Conservation (phyloP, 2,797 vertebrate species). For the Neosilurus hyrtlii region DNA sequence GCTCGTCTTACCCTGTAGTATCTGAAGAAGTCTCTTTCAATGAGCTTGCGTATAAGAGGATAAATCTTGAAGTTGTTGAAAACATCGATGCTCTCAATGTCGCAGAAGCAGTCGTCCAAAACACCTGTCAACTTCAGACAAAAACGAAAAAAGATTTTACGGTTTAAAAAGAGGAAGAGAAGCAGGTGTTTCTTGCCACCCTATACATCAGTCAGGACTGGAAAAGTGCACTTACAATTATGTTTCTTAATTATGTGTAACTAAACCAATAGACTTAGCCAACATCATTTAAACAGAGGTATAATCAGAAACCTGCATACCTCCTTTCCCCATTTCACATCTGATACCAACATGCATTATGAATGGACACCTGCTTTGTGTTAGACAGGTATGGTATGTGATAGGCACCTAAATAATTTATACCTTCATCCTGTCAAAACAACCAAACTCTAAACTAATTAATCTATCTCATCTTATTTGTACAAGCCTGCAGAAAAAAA, state of each 20-base stretch:
- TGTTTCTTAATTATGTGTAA: neutral
- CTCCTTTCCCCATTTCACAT: conserved; percentile 28
- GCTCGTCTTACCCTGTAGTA: conserved; percentile 85
- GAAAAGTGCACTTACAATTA: neutral
- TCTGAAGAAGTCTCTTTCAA: conserved; percentile 90
- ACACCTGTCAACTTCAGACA: conserved; percentile 82
- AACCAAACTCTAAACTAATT: conserved; percentile 1
- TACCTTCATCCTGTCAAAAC: conserved; percentile 30
- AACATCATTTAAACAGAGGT: neutral
- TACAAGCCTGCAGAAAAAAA: neutral
- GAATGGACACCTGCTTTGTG: conserved; percentile 39
- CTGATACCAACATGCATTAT: conserved; percentile 43
- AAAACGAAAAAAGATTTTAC: neutral
- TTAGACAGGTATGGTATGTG: conserved; percentile 28
- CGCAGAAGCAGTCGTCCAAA: conserved; percentile 94
- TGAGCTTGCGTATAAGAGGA: conserved; percentile 86
- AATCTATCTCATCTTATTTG: neutral
- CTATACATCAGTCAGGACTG: neutral
- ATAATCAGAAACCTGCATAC: neutral
- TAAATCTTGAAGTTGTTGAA: conserved; percentile 97
- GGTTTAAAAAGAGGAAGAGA: conserved; percentile 2
- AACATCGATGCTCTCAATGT: conserved; percentile 92
- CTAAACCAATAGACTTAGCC: neutral
- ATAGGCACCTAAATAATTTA: conserved; percentile 53
- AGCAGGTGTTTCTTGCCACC: neutral